These are phyloP conservation scores for Pollenia amentaria DNA, from an alignment of 2,888 invertebrate genomes.

Conservation along the genomic window DNA sequence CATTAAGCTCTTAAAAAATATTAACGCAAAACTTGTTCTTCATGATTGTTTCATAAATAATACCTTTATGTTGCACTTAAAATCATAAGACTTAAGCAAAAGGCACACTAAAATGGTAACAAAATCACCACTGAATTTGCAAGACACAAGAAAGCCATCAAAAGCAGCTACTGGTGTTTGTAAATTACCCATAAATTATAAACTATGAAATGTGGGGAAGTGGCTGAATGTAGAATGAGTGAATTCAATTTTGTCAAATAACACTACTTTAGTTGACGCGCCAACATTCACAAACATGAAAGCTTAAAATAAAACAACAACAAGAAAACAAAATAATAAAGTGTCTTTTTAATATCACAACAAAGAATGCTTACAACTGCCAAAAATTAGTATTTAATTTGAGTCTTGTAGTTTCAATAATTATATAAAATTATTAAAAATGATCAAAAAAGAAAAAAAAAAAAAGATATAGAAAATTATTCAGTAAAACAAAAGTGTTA, in stretches of 20 bases:
- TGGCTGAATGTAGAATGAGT: constrained; percentile 10
- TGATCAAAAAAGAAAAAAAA: background rate
- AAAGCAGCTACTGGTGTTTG: constrained; percentile 71
- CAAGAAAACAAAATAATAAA: background rate
- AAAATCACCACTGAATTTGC: constrained; percentile 13
- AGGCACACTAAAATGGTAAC: constrained; percentile 37
- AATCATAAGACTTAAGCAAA: constrained; percentile 42
- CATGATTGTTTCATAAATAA: constrained; percentile 74
- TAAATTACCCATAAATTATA: constrained; percentile 73
- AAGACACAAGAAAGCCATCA: constrained; percentile 55
- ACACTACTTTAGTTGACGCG: constrained; percentile 45
- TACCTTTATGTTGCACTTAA: constrained; percentile 71
- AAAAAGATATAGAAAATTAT: background rate
- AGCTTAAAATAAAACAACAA: background rate
- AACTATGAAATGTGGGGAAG: constrained; percentile 71
- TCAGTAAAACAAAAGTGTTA: constrained; percentile 8
- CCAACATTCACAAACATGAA: background rate
- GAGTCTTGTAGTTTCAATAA: constrained; percentile 8
- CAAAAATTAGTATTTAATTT: constrained; percentile 19
- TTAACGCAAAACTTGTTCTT: constrained; percentile 69
- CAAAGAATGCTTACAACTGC: background rate
- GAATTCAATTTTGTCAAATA: constrained; percentile 67
- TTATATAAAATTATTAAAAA: constrained; percentile 11
- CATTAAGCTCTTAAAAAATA: background rate
- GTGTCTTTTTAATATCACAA: background rate